phyloP scores from a whole-genome alignment of 2,113 vertebrate genomes.

The Toxotes chatareus region DNA sequence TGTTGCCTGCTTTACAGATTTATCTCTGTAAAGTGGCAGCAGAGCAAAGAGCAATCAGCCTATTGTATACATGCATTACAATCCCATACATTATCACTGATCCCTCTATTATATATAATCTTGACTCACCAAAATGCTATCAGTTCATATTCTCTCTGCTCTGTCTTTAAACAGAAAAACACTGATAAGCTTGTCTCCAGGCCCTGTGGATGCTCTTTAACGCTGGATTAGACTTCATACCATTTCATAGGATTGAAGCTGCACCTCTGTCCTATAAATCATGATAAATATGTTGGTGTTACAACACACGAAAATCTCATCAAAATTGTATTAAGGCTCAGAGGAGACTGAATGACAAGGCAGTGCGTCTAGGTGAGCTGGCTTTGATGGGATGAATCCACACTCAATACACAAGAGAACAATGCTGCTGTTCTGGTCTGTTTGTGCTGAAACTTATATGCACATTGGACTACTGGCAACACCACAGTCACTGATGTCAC shows the following conservation, averaged over 20 bases:
- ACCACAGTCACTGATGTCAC: slow-evolving; percentile 4
- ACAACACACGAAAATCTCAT: slow-evolving; percentile 75
- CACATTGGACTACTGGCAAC: neutral
- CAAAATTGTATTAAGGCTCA: slow-evolving; percentile 70
- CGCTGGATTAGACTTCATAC: slow-evolving; percentile 69
- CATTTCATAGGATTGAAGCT: slow-evolving; percentile 70
- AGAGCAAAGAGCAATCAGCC: neutral
- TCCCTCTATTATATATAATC: neutral
- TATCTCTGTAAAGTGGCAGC: neutral
- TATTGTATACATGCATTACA: neutral
- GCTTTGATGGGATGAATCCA: slow-evolving; percentile 35
- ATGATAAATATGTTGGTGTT: slow-evolving; percentile 76
- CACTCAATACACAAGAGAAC: neutral
- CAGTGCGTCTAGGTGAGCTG: slow-evolving; percentile 33
- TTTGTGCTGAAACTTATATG: neutral
- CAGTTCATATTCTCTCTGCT: neutral
- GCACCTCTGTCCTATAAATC: slow-evolving; percentile 70
- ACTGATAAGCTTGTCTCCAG: slow-evolving; percentile 54
- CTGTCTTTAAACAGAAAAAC: slow-evolving; percentile 21
- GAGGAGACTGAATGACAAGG: slow-evolving; percentile 42
- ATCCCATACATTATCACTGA: neutral
- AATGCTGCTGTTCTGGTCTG: neutral
- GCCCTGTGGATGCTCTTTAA: slow-evolving; percentile 44
- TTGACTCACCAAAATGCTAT: neutral
- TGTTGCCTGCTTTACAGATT: neutral